Base-by-base conservation (phyloP, 2,113 vertebrate species). In the Silurus glanis region DNA sequence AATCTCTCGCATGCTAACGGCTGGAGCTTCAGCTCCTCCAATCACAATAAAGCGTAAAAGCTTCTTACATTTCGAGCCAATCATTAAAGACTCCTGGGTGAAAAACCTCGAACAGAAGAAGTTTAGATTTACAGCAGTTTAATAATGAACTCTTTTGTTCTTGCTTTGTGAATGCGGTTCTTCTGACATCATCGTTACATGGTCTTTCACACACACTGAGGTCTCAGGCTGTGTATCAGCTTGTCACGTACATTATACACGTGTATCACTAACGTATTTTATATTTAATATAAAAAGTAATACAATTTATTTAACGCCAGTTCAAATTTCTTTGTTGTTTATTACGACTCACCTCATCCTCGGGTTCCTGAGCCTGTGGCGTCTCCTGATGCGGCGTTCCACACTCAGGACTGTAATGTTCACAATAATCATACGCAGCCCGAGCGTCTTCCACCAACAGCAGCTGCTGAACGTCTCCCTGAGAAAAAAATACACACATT, bases 401-500 rank as follows among this genome's bases (percentile, higher is more conserved):
- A 93, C 98, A 99, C 95, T 99, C 97, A 0, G 97, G 98, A 90
- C 97, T 99, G 85, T 97, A 99, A 94, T 98, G 96, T 92, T 98
- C 97, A 93, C 98, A 99, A 93, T 99, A 99, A 94, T 99, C 98
- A 79, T 96, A 95, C 0, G 98, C 98, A 78, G 97, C 97, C 87
- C 96, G 96, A 83, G 98, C 95, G 91, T 99, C 98, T 5, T 94
- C 95, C 84, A 96, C 92, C 87, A 99, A 97, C 92, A 99, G 90
- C 88, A 99, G 93, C 92, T 99, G 98, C 90, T 99, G 98, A 93
- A 99, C 97, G 87, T 99, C 98, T 25, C 98, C 98, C 98, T 99
- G 91, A 21, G 93, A 88, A 56, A 74, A 78, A 55, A 16, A 71
- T 10, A 84, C 84, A 71, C 17, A 59, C 37, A 82, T 55, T 16